Percentiles rank a stretch among this genome's conserved stretches.
Evolutionary conservation across 2,113 vertebrate species (phyloP).

Genomic region (Corythornis madagascariensis): DNA sequence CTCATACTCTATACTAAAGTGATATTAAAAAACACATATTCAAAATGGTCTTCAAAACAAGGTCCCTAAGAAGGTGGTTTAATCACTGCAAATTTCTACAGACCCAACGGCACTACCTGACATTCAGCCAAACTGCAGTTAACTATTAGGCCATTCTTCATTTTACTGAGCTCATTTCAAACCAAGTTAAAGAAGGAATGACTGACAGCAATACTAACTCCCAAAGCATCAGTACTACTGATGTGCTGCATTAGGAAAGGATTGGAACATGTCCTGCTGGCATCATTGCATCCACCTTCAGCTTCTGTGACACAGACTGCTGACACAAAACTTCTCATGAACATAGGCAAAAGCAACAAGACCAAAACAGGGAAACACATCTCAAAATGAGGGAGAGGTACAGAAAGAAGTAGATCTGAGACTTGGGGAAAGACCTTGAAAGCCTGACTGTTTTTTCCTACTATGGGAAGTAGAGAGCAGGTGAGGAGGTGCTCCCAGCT

Average conservation of each 20-base stretch:
- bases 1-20: background rate
- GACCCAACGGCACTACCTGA: slow-evolving; percentile 47
- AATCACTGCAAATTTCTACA: slow-evolving; percentile 47
- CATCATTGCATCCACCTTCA: background rate
- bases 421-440: background rate
- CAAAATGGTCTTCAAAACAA: slow-evolving; percentile 1
- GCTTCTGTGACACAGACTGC: background rate
- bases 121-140: slow-evolving; percentile 48
- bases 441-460: background rate
- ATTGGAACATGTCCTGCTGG: background rate
- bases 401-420: background rate
- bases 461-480: background rate
- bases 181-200: background rate
- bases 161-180: slow-evolving; percentile 19
- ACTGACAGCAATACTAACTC: slow-evolving; percentile 26
- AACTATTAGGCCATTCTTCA: slow-evolving; percentile 36
- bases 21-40: background rate
- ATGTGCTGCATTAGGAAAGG: background rate
- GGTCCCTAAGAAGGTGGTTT: slow-evolving; percentile 23
- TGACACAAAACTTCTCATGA: background rate
- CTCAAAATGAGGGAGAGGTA: background rate
- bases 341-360: background rate
- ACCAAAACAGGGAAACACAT: background rate
- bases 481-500: background rate
- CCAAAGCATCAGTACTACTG: background rate